phyloP scores from a whole-genome alignment of 2,888 invertebrate genomes.

The Cryptocephalus moraei region DNA sequence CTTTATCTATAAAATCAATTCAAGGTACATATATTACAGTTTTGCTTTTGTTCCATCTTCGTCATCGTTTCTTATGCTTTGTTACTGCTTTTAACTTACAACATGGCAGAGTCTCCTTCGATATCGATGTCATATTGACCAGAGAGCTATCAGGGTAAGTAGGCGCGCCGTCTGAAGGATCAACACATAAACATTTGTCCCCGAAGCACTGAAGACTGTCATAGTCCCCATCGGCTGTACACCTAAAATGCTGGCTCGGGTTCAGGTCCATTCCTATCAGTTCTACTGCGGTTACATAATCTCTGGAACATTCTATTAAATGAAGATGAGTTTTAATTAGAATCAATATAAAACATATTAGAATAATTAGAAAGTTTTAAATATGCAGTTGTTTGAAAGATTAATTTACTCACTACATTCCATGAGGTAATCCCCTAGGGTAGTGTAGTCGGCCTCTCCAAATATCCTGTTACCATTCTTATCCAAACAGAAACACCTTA shows the following conservation, averaged over 20 bases:
- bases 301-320: conserved; percentile 47
- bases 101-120: conserved; percentile 29
- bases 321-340: not conserved
- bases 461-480: conserved; percentile 53
- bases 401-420: conserved; percentile 14
- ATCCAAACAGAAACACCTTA: conserved; percentile 55
- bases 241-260: conserved; percentile 41
- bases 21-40: not conserved
- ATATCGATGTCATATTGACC: conserved; percentile 29
- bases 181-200: conserved; percentile 51
- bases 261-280: conserved; percentile 35
- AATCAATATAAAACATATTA: too few species aligned
- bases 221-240: conserved; percentile 55
- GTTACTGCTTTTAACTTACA: too few species aligned
- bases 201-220: conserved; percentile 56
- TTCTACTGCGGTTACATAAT: conserved; percentile 40
- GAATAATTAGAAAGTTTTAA: not conserved
- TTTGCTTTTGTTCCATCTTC: not conserved
- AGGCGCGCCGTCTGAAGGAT: conserved; percentile 43
- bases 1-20: conserved; percentile 14
- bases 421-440: conserved; percentile 34
- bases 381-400: not conserved
- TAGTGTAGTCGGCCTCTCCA: conserved; percentile 48
- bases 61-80: too few species aligned
- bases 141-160: conserved; percentile 22